phyloP scores from a whole-genome alignment of 2,113 vertebrate species.

The Eulemur macaco region DNA sequence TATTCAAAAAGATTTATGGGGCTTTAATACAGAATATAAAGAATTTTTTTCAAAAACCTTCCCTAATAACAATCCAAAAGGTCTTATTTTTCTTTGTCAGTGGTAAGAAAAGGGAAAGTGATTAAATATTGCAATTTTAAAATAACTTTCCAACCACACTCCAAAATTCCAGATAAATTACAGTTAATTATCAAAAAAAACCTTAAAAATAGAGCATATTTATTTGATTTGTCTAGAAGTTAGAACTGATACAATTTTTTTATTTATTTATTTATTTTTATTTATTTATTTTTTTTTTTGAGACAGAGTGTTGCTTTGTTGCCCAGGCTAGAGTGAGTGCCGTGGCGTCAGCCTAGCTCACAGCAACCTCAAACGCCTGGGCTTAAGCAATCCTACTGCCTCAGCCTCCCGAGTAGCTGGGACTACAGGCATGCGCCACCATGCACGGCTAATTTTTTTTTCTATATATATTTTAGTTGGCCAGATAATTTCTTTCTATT shows the following conservation, averaged over 20 bases:
- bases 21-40: neutral
- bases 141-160: neutral
- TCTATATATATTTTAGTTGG: too few relatives aligned
- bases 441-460: too few relatives aligned
- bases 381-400: too few relatives aligned
- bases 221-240: neutral
- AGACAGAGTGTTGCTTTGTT: too few relatives aligned
- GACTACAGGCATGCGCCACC: too few relatives aligned
- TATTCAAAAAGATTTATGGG: neutral
- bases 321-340: too few relatives aligned
- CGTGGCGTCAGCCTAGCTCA: too few relatives aligned
- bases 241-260: neutral
- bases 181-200: neutral
- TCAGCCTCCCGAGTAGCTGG: too few relatives aligned
- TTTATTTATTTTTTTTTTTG: too few relatives aligned
- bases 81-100: neutral
- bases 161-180: neutral
- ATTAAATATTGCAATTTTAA: neutral
- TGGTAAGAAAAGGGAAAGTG: neutral
- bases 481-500: too few relatives aligned
- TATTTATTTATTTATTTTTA: too few relatives aligned
- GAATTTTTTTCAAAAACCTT: neutral
- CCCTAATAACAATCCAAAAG: neutral
- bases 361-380: too few relatives aligned
- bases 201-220: neutral